Conservation (phyloP, 2,888 invertebrate species). For the Sinodicranocentrus sp. region DNA sequence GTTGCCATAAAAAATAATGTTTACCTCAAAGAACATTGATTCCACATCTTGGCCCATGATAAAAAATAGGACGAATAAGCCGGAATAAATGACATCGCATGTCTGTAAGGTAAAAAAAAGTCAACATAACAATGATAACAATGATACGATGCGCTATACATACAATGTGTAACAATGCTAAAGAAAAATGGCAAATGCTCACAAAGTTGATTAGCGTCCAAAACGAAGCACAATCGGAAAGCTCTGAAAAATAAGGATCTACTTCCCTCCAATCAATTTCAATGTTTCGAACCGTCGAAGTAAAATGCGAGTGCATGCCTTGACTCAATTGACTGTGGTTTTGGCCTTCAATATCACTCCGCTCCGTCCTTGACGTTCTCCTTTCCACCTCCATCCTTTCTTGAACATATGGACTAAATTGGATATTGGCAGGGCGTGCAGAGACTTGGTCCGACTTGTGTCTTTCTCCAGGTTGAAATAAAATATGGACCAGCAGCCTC, state of each 20-base stretch:
- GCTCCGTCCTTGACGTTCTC: background rate
- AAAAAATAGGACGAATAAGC: conserved; percentile 57
- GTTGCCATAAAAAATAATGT: background rate
- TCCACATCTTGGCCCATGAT: conserved; percentile 62
- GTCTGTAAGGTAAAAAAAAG: conserved; percentile 37
- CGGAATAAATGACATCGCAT: conserved; percentile 64
- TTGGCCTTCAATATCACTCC: background rate
- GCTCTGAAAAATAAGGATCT: conserved; percentile 66
- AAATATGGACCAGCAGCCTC: background rate
- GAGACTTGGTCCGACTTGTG: background rate
- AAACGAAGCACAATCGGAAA: conserved; percentile 64
- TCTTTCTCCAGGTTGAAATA: conserved; percentile 22
- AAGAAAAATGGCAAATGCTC: conserved; percentile 1
- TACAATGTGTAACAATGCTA: no score
- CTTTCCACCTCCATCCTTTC: conserved; percentile 36
- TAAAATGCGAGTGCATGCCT: background rate
- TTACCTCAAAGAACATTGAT: conserved; percentile 66
- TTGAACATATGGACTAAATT: conserved; percentile 39
- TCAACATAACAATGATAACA: background rate
- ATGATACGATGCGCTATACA: background rate
- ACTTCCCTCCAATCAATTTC: conserved; percentile 67
- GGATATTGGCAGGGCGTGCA: background rate
- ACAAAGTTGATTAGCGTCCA: conserved; percentile 66
- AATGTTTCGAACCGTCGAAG: conserved; percentile 48
- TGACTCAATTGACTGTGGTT: conserved; percentile 1